Evolutionary conservation across 2,888 invertebrate genomes (phyloP), one percentile per base, ranked within the genome.

Genomic region (Stenoptilia bipunctidactyla): DNA sequence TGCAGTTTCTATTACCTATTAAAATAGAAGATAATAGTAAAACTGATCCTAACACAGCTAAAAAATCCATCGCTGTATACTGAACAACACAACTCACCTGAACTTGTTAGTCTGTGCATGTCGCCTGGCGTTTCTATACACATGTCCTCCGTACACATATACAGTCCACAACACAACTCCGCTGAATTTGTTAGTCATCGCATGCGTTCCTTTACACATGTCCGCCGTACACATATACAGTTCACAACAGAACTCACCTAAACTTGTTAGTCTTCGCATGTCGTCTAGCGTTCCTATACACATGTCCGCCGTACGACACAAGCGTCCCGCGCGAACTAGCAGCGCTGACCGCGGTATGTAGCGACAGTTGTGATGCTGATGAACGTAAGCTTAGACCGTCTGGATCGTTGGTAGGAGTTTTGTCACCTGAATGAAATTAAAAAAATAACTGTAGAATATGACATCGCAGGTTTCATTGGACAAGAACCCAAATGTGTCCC

Each of bases 241-340:
- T 9, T 25, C 25, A 9, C 6, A 27, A 13, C 5, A 9, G 5
- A 15, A 45, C 49, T 38, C 44, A 77, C 76, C 75, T 79, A 40
- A 60, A 72, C 5, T 56, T 58, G 1, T 52, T 45, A 25, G 47
- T 51, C 45, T 58, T 55, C 41, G 61, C 54, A 49, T 82, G 72
- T 0, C 75, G 73, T 14, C 84, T 40, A 0, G 86, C 86, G 69
- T 85, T 85, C 36, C 82, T 47, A 51, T 86, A 86, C 13, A 85
- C 83, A 48, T 84, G 76, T 1, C 86, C 86, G 33, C 76, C 86
- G 38, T 73, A 68, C 1, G 87, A 86, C 33, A 86, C 85, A 1
- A 86, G 69, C 6, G 86, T 87, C 40, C 85, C 84, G 37, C 85
- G 77, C n/a, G 86, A 85, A 51, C 82, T 79, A 36, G 83, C 74